phyloP scores from a whole-genome alignment of 53 echinoderm and acorn worm genomes.

The Arbacia lixula region DNA sequence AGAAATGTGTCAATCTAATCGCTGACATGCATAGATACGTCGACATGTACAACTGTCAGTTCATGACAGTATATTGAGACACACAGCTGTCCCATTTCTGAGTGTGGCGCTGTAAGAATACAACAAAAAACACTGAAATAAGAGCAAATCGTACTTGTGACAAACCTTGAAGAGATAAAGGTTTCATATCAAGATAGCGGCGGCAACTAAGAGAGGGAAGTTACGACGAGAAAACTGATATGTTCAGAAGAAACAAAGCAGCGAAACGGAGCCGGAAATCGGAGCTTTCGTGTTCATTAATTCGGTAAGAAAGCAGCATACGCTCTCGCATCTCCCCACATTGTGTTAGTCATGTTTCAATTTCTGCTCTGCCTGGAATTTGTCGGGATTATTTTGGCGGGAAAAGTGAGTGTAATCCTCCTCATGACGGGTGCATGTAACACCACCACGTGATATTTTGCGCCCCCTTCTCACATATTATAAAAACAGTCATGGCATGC shows the following conservation, averaged over 20 bases:
- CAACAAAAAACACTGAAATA: too few species aligned
- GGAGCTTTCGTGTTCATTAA: constrained; percentile 3
- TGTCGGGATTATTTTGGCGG: not conserved
- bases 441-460: too few species aligned
- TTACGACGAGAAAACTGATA: constrained; percentile 9
- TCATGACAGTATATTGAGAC: too few species aligned
- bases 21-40: too few species aligned
- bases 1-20: too few species aligned
- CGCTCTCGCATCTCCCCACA: too few species aligned
- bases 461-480: too few species aligned
- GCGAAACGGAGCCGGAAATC: constrained; percentile 12
- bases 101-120: too few species aligned
- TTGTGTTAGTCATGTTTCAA: constrained; percentile 16
- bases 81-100: too few species aligned
- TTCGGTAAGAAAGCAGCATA: not conserved
- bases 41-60: too few species aligned
- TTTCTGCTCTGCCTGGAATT: not conserved
- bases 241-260: not conserved
- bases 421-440: not conserved
- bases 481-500: too few species aligned
- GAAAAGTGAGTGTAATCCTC: constrained; percentile 5
- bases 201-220: not conserved
- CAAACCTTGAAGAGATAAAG: constrained; percentile 22
- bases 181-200: not conserved
- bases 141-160: too few species aligned